These are phyloP conservation scores for Digitonthophagus gazella DNA, from an alignment of 2,888 invertebrate species.

Conservation along the genomic window DNA sequence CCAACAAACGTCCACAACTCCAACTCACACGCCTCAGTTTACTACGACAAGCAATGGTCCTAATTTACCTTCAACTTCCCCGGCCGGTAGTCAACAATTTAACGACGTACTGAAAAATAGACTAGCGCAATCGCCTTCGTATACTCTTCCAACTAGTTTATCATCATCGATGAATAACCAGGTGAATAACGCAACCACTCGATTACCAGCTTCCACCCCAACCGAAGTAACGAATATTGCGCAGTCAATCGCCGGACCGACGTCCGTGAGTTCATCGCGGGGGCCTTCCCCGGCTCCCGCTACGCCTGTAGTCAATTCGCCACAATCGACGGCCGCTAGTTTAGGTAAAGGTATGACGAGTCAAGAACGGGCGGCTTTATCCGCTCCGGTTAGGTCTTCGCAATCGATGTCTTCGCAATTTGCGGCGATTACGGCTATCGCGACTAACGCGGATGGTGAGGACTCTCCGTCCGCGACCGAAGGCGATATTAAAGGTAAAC, in stretches of 20 bases:
- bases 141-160: constrained; percentile 39
- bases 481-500: constrained; percentile 62
- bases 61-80: constrained; percentile 48
- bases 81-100: constrained; percentile 54
- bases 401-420: constrained; percentile 68
- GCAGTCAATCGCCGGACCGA: constrained; percentile 59
- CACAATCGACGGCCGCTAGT: constrained; percentile 47
- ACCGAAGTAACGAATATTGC: constrained; percentile 59
- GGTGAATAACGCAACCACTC: constrained; percentile 43
- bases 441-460: constrained; percentile 61
- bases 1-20: constrained; percentile 39
- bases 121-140: constrained; percentile 51
- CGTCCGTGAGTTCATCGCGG: constrained; percentile 61
- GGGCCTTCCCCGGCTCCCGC: constrained; percentile 57
- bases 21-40: constrained; percentile 47
- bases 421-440: constrained; percentile 69
- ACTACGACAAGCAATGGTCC: constrained; percentile 50
- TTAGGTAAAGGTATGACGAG: constrained; percentile 58
- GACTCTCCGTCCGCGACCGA: constrained; percentile 61
- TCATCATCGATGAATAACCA: constrained; percentile 43
- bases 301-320: constrained; percentile 49
- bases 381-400: constrained; percentile 53
- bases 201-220: constrained; percentile 44
- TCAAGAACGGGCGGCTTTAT: constrained; percentile 55
- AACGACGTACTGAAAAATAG: constrained; percentile 62